Conservation (phyloP, 2,888 invertebrate species). For the Nephrotoma guestfalica region DNA sequence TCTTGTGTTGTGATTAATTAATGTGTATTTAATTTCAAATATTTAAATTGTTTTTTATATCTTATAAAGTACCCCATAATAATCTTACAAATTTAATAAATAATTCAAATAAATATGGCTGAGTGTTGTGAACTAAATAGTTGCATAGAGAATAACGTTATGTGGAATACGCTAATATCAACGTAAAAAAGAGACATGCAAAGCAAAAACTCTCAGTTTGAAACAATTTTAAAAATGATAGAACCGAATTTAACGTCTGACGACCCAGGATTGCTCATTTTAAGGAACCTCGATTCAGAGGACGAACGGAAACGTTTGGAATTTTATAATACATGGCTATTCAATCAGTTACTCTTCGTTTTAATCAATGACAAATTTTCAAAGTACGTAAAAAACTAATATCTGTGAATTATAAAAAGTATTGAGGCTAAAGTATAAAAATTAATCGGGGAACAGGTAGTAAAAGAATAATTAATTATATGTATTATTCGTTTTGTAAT, state of each 20-base stretch:
- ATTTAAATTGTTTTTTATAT: too few species aligned
- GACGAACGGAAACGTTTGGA: conserved; percentile 1
- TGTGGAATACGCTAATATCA: conserved; percentile 11
- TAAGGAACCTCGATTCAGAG: not conserved
- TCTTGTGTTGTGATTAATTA: too few species aligned
- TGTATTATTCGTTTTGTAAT: too few species aligned
- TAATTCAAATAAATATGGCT: not conserved
- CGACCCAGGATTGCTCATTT: conserved; percentile 12
- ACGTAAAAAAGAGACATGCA: conserved; percentile 8
- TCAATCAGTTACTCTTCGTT: not conserved
- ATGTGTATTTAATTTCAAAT: too few species aligned
- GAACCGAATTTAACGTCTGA: conserved; percentile 12
- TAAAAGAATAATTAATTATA: too few species aligned
- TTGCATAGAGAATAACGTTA: not conserved
- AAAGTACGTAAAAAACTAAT: not conserved
- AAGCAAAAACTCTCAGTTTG: conserved; percentile 6
- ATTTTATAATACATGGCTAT: not conserved
- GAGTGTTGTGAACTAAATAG: not conserved
- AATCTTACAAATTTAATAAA: not conserved
- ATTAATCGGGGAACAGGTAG: not conserved
- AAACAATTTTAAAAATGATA: conserved; percentile 11
- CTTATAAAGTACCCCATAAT: too few species aligned
- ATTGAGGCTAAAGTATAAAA: not conserved
- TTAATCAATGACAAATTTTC: not conserved
- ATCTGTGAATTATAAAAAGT: too few species aligned